phyloP scores from a whole-genome alignment of 2,113 vertebrate genomes.

The Colius striatus region DNA sequence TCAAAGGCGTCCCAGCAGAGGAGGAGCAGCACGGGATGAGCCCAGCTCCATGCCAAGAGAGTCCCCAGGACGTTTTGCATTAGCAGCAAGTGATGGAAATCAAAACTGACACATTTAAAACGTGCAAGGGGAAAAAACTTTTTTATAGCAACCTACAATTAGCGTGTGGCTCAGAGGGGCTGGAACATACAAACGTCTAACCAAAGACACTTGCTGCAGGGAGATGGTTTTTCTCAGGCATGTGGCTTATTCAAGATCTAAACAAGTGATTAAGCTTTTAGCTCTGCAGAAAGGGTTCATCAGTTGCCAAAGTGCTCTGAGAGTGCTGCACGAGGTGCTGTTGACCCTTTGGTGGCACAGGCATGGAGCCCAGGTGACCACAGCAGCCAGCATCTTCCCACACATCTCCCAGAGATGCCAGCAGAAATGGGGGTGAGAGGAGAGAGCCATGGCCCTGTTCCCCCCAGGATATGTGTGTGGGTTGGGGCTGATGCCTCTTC shows the following conservation, averaged over 20 bases:
- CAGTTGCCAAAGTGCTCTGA: background rate
- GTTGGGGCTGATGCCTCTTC: background rate
- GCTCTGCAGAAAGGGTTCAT: background rate
- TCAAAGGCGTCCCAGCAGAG: background rate
- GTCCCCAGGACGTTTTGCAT: background rate
- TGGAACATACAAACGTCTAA: background rate
- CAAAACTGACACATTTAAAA: conserved; percentile 27
- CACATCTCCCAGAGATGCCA: background rate
- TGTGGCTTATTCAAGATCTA: background rate
- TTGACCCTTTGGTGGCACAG: background rate
- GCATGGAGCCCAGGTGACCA: accelerated
- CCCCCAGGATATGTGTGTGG: accelerated
- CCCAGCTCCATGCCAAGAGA: background rate
- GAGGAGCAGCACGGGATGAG: conserved; percentile 3
- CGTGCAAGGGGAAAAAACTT: background rate
- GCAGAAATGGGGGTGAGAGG: background rate
- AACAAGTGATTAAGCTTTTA: background rate
- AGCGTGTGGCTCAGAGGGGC: background rate
- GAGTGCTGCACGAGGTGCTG: background rate
- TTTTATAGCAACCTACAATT: conserved; percentile 16
- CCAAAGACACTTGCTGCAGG: background rate
- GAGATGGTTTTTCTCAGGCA: background rate
- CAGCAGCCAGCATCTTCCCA: background rate
- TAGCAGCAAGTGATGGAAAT: background rate
- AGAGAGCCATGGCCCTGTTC: accelerated